Evolutionary conservation across 2,113 vertebrate species (phyloP).

Genomic region (Condylura cristata): DNA sequence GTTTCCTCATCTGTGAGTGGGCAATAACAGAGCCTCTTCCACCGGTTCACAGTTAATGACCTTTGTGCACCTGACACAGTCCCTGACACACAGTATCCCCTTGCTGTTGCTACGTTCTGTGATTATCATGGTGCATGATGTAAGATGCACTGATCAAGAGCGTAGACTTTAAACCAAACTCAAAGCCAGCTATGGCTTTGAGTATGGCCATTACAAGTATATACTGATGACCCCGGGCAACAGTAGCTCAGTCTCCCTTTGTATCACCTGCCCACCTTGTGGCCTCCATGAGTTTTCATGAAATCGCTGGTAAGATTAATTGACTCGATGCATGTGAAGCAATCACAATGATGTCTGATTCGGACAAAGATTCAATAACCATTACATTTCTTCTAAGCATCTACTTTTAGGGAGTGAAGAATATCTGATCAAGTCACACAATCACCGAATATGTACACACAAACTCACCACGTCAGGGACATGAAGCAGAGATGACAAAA

Average conservation of each 20-base stretch:
- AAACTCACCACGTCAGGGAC: neutral
- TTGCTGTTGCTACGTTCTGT: accelerated
- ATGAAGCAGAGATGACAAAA: neutral
- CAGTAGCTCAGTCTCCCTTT: neutral
- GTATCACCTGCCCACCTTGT: neutral
- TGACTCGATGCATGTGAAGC: neutral
- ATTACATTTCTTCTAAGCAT: neutral
- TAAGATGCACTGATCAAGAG: neutral
- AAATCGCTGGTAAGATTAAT: neutral
- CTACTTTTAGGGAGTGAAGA: neutral
- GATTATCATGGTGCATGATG: neutral
- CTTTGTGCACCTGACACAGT: neutral
- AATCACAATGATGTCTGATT: neutral
- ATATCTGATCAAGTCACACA: neutral
- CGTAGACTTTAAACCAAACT: neutral
- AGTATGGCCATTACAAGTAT: neutral
- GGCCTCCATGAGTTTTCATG: neutral
- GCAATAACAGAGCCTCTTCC: neutral
- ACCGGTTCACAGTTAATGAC: accelerated
- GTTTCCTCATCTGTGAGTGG: neutral
- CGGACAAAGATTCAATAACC: neutral
- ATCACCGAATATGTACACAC: neutral
- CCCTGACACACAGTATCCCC: neutral
- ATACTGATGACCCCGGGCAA: neutral
- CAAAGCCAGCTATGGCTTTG: neutral